A percentile compares a stretch with the other conserved stretches of the same genome.
Conservation (phyloP, 2,113 vertebrate genomes). For the Tychaedon coryphoeus region DNA sequence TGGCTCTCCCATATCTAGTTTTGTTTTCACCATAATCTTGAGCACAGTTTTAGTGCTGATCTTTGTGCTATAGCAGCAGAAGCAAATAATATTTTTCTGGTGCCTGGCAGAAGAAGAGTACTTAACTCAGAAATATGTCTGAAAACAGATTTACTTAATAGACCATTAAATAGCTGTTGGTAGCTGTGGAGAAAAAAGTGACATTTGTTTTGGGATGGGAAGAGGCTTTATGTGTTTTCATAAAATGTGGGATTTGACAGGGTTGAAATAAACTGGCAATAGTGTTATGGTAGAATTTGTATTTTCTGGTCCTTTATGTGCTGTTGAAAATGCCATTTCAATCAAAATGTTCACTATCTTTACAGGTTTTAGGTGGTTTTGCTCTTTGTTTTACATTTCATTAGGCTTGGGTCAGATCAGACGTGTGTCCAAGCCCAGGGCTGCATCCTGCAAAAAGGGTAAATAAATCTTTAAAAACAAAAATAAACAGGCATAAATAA, state of each 20-base stretch:
- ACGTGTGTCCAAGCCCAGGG: not conserved
- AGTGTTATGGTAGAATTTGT: not conserved
- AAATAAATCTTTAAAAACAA: conserved; percentile 5
- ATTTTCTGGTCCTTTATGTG: not conserved
- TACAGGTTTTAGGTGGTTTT: not conserved
- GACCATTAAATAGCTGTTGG: not conserved
- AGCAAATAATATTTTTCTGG: not conserved
- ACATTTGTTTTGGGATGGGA: not conserved
- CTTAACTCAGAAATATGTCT: not conserved
- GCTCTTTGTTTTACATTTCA: not conserved
- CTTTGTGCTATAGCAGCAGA: not conserved
- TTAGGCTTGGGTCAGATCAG: not conserved
- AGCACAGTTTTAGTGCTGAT: not conserved
- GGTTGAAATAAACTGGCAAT: not conserved
- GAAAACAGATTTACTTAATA: not conserved
- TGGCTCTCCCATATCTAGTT: not conserved
- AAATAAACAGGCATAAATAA: conserved; percentile 37
- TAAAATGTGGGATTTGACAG: not conserved
- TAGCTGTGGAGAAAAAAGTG: not conserved
- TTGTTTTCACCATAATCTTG: not conserved
- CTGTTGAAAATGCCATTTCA: not conserved
- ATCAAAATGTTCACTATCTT: not conserved
- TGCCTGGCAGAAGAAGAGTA: not conserved
- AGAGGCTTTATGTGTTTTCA: not conserved
- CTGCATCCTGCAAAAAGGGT: not conserved